Evolutionary conservation across 1,140 invertebrate species (phyloP).

Genomic region (Aleiodes sp.): DNA sequence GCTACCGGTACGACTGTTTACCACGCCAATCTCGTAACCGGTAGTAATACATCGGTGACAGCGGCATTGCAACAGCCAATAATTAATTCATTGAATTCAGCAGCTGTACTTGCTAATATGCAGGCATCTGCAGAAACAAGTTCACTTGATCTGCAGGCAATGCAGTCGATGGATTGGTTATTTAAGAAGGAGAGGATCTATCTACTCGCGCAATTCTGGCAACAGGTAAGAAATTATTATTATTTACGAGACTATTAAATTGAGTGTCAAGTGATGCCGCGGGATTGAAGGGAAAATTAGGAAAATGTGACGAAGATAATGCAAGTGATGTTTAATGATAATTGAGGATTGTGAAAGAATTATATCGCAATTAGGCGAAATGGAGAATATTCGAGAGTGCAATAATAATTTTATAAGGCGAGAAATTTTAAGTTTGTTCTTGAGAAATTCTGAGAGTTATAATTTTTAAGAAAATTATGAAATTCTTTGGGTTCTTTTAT

Average conservation of each 20-base stretch:
- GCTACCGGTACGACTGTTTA: constrained; percentile 58
- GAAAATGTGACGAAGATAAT: too few species aligned
- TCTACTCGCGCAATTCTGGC: constrained; percentile 91
- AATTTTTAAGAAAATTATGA: constrained; percentile 1
- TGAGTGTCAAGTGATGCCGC: too few species aligned
- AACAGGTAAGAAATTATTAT: constrained; percentile 78
- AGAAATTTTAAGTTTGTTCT: background rate
- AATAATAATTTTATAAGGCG: background rate
- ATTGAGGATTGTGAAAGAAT: too few species aligned
- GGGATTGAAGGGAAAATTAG: too few species aligned
- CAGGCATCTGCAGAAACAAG: constrained; percentile 75
- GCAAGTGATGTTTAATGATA: too few species aligned
- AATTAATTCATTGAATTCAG: constrained; percentile 58
- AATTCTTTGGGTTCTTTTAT: too few species aligned
- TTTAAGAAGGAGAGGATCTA: constrained; percentile 94
- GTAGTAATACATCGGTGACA: constrained; percentile 60
- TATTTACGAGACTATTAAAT: too few species aligned
- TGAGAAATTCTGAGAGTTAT: constrained; percentile 3
- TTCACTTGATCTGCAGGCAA: constrained; percentile 77
- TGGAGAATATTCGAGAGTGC: constrained; percentile 5
- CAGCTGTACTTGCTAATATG: constrained; percentile 77
- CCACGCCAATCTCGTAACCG: constrained; percentile 64
- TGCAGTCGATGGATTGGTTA: constrained; percentile 94
- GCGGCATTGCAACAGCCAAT: constrained; percentile 61
- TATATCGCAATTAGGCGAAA: too few species aligned